phyloP scores from a whole-genome alignment of 2,113 vertebrate genomes.

The Hiodon tergisus region DNA sequence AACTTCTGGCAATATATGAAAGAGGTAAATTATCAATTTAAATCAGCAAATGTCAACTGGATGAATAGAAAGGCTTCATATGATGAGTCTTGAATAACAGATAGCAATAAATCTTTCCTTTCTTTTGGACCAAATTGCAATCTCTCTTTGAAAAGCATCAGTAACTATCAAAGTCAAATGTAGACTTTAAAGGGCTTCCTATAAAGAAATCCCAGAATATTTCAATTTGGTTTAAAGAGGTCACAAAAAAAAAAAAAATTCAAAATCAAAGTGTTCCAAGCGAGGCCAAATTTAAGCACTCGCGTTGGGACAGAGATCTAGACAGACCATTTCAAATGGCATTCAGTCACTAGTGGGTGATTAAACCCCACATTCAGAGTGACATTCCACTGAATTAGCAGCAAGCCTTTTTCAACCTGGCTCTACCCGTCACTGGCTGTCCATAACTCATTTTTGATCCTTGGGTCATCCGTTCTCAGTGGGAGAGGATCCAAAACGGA shows the following conservation, averaged over 20 bases:
- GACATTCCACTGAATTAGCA: constrained; percentile 6
- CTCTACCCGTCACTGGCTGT: not conserved
- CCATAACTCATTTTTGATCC: too few species aligned
- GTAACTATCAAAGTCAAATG: not conserved
- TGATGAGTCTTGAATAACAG: not conserved
- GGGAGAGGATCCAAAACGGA: too few species aligned
- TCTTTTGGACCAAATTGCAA: not conserved
- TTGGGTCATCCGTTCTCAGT: too few species aligned
- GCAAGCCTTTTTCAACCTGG: not conserved
- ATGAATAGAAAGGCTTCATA: not conserved
- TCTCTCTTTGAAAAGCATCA: not conserved
- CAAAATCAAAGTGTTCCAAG: not conserved
- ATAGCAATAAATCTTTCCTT: not conserved
- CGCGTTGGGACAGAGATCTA: not conserved
- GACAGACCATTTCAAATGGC: not conserved
- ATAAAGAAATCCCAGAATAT: not conserved
- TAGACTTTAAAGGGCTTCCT: not conserved
- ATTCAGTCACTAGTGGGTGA: not conserved
- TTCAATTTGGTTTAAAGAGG: not conserved
- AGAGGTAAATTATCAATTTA: constrained; percentile 22
- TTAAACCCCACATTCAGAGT: not conserved
- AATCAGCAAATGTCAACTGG: constrained; percentile 21
- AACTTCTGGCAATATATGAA: too few species aligned
- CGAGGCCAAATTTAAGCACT: not conserved
- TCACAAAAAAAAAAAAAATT: not conserved